Evolutionary conservation across 2,113 vertebrate genomes (phyloP).

Genomic region (Eurypyga helias): DNA sequence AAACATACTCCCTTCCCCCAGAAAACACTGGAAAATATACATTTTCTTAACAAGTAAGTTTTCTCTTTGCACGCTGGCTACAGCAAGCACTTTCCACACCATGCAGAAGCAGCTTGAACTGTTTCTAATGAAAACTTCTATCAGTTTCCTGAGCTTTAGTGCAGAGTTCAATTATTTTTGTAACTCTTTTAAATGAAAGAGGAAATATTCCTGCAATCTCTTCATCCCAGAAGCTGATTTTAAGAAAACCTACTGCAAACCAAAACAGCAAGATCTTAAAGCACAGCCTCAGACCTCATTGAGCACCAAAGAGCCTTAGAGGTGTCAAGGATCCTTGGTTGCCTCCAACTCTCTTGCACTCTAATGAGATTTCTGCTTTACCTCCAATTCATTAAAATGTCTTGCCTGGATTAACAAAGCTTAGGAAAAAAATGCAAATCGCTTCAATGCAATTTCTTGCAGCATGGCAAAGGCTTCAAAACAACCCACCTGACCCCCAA

Average conservation of each 20-base stretch:
- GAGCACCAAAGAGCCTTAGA: background rate
- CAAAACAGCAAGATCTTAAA: background rate
- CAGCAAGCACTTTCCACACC: background rate
- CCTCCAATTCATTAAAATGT: background rate
- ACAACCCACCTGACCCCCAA: background rate
- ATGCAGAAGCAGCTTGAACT: background rate
- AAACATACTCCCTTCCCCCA: background rate
- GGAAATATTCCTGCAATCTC: background rate
- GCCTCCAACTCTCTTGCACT: background rate
- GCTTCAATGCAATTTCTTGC: background rate
- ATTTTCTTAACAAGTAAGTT: background rate
- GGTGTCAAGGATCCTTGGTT: background rate
- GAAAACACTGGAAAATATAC: background rate
- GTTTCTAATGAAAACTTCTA: background rate
- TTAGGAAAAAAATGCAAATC: background rate
- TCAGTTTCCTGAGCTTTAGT: background rate
- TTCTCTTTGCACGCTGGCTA: background rate
- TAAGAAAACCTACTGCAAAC: background rate
- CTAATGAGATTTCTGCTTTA: background rate
- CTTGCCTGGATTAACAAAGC: background rate
- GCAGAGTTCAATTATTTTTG: background rate
- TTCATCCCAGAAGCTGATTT: background rate
- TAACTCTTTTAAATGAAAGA: background rate
- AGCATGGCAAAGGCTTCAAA: background rate
- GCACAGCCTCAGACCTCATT: rapidly evolving